Evolutionary conservation across 2,888 invertebrate genomes (phyloP), one percentile per base, ranked within the genome.

Genomic region (Smittia sp.): DNA sequence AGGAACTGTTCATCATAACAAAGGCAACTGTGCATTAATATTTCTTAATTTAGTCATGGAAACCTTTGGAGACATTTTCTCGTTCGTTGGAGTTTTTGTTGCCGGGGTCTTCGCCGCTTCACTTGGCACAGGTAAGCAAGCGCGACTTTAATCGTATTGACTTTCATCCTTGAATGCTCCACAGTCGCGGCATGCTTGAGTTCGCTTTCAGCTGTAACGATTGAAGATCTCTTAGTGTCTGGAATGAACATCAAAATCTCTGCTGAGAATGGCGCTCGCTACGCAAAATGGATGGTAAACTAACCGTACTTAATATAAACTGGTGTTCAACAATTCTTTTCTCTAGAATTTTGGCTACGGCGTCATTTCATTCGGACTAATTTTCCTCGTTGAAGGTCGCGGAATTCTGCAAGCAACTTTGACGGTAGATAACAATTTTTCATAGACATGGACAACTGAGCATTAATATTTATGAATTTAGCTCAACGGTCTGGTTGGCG

Each of bases 31-130:
- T n/a, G n/a, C n/a, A n/a, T n/a, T n/a, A n/a, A n/a, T n/a, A n/a
- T n/a, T n/a, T n/a, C n/a, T n/a, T n/a, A n/a, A n/a, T n/a, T n/a
- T n/a, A n/a, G n/a, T 97, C 25, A 93, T 97, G 85, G 89, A 90
- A 75, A 88, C 89, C 75, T 86, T 96, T 79, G 92, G 93, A 0
- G 80, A 86, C 65, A 27, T 32, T 13, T 84, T 90, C 41, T 87
- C 86, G 38, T 95, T 96, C 0, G 83, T 96, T 1, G 96, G 97
- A 1, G 89, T 97, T 78, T 97, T 98, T 81, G 96, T 97, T 0
- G 94, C 97, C 2, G 96, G 96, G 20, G 93, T 98, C 75, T 98
- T 97, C 81, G 95, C 96, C 54, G 97, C 96, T 1, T 96, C 96
- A 78, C 87, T 97, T 77, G 96, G 96, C 77, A 97, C 97, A n/a